Base-by-base conservation (phyloP, 2,797 vertebrate species). In the Molossus alvarezi region DNA sequence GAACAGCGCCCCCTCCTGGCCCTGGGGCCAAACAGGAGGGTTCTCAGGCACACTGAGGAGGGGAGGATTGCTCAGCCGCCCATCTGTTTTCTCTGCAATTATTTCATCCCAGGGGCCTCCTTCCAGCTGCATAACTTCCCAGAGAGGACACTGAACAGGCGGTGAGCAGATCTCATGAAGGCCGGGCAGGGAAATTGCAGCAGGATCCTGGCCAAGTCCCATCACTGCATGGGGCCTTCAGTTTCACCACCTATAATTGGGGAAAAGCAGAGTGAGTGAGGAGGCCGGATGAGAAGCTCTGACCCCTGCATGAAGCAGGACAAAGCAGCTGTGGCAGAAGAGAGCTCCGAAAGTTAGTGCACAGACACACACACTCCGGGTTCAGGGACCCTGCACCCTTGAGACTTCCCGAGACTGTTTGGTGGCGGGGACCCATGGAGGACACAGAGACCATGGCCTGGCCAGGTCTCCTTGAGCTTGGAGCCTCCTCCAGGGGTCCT, bases 121-220 rank as follows among this genome's bases (percentile, higher is more conserved):
- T 97, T 97, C 96, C 96, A 97, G 97, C 97, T 97, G 97, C 80
- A 83, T 75, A 88, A 92, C 86, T 96, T 97, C 96, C 89, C 95
- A 94, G 90, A 80, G 96, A 96, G 89, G 92, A 96, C 94, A 80
- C 95, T 83, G 64, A 90, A 57, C 88, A 95, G 96, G 86, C 96
- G 15, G 90, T n/a, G 94, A 95, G 80, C 88, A 25, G 93, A 73
- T 88, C 89, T 64, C 57, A 37, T 15, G 72, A 85, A 94, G 88
- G 93, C 89, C 51, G 5, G 95, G 95, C 88, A 60, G 93, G 95
- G 88, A 94, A 88, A 85, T 41, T 71, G 94, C 85, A 60, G 87
- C 1, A 23, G 96, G 91, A 93, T 58, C 51, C 64, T 23, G 29
- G 93, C 97, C 97, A 97, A 73, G 84, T 79, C 77, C 81, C 71